A percentile compares a stretch with the other conserved stretches of the same genome.
phyloP scores from a whole-genome alignment of 1,140 invertebrate species.

The Heterodera carotae region DNA sequence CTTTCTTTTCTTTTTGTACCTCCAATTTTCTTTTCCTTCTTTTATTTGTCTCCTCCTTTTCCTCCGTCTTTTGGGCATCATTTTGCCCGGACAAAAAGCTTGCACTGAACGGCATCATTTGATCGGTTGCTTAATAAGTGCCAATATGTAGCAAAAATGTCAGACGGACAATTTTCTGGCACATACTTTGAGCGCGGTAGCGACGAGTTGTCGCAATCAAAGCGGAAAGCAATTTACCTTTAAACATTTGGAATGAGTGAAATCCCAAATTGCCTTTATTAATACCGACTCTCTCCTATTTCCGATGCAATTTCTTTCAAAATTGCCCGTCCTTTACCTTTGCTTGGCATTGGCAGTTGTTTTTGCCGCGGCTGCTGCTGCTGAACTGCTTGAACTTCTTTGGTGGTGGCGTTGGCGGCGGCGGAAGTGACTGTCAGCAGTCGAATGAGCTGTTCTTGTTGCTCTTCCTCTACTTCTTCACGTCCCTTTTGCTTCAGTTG shows the following conservation, averaged over 20 bases:
- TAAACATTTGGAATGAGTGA: neutral
- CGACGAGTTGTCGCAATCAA: conserved; percentile 18
- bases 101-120: conserved; percentile 14
- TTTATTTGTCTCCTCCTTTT: neutral
- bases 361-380: neutral
- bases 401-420: too few relatives aligned
- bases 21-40: neutral
- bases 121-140: neutral
- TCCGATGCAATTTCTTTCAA: neutral
- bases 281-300: too few relatives aligned
- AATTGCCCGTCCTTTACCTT: too few relatives aligned
- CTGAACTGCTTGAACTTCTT: neutral
- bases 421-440: conserved; percentile 7
- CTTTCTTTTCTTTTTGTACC: neutral
- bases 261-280: neutral
- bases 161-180: neutral
- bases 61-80: conserved; percentile 6
- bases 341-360: conserved; percentile 14
- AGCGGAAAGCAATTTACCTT: conserved; percentile 29
- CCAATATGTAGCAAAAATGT: neutral
- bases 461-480: neutral
- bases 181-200: neutral
- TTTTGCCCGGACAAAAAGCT: conserved; percentile 27
- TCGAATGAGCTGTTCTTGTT: conserved; percentile 10
- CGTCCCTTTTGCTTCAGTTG: neutral